These are phyloP conservation scores for Dasypolia templi DNA, from an alignment of 2,888 invertebrate genomes.

Conservation along the genomic window DNA sequence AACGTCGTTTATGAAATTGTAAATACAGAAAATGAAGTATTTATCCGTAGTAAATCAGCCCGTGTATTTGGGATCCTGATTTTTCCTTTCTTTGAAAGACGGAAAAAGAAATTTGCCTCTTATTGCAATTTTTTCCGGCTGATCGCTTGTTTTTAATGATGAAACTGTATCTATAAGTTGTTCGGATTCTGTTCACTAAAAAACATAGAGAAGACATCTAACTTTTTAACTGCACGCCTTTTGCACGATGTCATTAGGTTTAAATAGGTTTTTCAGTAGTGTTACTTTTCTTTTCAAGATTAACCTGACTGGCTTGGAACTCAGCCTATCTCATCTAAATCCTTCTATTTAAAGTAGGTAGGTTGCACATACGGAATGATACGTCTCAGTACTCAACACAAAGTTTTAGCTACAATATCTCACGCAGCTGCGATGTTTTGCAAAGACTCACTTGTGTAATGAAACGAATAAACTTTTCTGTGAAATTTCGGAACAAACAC, in stretches of 20 bases:
- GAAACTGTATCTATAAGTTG: neutral
- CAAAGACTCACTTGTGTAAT: constrained; percentile 34
- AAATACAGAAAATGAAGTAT: neutral
- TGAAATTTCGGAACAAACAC: constrained; percentile 21
- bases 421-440: constrained; percentile 19
- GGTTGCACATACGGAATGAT: neutral
- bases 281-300: neutral
- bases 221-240: too few relatives aligned
- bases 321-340: neutral
- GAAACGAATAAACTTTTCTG: constrained; percentile 35
- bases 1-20: neutral
- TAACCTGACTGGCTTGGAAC: neutral
- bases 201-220: neutral
- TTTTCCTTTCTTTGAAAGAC: neutral
- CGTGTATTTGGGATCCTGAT: neutral
- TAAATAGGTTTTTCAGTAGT: too few relatives aligned
- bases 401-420: constrained; percentile 33
- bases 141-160: constrained; percentile 17
- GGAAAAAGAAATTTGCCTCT: neutral
- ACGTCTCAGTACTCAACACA: constrained; percentile 22
- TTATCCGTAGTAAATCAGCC: neutral
- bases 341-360: constrained; percentile 4
- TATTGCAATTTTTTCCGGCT: constrained; percentile 4
- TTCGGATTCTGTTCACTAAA: neutral
- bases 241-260: too few relatives aligned